phyloP scores from a whole-genome alignment of 2,113 vertebrate species.

The Chaenogobius annularis region DNA sequence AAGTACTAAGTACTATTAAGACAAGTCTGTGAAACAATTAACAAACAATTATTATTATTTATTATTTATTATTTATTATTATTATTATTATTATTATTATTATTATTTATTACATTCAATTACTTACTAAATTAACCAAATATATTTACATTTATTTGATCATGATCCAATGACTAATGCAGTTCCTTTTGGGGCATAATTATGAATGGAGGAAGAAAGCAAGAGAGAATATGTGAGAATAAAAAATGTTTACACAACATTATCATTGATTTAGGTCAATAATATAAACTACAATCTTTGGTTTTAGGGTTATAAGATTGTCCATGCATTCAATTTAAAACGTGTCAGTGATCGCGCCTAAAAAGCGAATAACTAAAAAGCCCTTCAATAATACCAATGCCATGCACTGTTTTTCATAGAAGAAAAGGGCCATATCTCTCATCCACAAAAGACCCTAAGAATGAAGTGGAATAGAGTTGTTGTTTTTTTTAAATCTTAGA shows the following conservation, averaged over 20 bases:
- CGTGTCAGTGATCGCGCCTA: no score
- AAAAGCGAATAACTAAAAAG: not conserved
- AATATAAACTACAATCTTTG: not conserved
- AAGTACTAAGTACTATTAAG: not conserved
- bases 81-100: no score
- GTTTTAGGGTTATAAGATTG: not conserved
- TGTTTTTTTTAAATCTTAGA: not conserved
- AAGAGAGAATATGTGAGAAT: no score
- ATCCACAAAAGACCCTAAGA: not conserved
- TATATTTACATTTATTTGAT: no score
- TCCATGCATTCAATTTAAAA: not conserved
- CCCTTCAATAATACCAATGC: not conserved
- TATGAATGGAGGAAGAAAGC: no score
- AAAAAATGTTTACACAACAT: not conserved
- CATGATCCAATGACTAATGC: no score
- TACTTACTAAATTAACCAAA: no score
- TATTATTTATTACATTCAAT: no score
- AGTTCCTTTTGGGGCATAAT: no score
- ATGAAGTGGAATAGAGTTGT: not conserved
- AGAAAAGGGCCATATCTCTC: not conserved
- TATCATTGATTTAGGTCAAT: not conserved
- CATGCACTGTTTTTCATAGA: not conserved
- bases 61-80: no score
- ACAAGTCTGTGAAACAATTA: no score
- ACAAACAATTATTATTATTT: no score